These are phyloP conservation scores for Drosophila mimetica DNA, from an alignment of 2,888 invertebrate genomes.

Conservation along the genomic window DNA sequence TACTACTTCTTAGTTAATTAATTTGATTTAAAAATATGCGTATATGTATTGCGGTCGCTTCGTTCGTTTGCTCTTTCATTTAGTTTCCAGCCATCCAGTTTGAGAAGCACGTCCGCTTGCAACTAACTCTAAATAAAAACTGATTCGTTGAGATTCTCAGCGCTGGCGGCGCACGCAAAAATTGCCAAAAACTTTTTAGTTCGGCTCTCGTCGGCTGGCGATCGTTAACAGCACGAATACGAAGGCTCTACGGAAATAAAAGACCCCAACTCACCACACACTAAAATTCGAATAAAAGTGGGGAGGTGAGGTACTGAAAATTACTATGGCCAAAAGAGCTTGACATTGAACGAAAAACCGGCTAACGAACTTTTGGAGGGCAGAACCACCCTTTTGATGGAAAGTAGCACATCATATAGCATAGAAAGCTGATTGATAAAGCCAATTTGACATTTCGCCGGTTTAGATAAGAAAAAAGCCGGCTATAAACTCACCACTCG, in stretches of 20 bases:
- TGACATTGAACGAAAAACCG: conserved; percentile 34
- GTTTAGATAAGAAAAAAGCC: conserved; percentile 73
- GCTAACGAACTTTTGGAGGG: conserved; percentile 6
- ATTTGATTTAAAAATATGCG: conserved; percentile 70
- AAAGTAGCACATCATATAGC: background rate
- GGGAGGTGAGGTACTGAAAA: conserved; percentile 9
- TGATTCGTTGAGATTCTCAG: conserved; percentile 66
- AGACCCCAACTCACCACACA: conserved; percentile 69
- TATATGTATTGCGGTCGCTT: conserved; percentile 54
- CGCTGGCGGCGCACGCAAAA: conserved; percentile 44
- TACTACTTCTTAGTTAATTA: conserved; percentile 65
- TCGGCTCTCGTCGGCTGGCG: conserved; percentile 29
- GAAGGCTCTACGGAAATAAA: conserved; percentile 65
- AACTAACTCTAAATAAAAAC: conserved; percentile 83
- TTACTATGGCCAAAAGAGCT: conserved; percentile 21
- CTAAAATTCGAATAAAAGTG: conserved; percentile 9
- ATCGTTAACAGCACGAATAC: conserved; percentile 22
- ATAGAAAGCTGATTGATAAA: conserved; percentile 32
- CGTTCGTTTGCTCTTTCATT: conserved; percentile 65
- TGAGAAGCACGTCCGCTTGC: conserved; percentile 82
- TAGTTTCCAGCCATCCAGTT: conserved; percentile 84
- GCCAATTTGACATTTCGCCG: conserved; percentile 57
- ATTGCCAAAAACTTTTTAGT: conserved; percentile 65
- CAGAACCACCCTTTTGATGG: background rate
- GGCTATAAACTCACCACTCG: conserved; percentile 43